Base-by-base conservation (phyloP, 2,113 vertebrate genomes). In the Lipophrys pholis region DNA sequence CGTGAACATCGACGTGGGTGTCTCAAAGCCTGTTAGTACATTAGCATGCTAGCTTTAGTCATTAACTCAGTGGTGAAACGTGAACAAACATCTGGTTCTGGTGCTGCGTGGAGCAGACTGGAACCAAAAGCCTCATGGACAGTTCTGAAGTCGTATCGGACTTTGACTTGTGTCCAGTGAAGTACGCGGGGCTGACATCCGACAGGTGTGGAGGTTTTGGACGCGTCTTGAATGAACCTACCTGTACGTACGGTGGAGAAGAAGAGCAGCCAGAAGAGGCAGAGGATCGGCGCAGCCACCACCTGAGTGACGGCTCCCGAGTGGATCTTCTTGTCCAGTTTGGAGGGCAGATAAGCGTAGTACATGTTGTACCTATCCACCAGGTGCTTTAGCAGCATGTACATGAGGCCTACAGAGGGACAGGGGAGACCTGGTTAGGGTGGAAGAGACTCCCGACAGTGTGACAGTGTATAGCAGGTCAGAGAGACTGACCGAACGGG, bases 321-420 rank as follows among this genome's bases (percentile, higher is more conserved):
- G 90, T 99, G 97, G 91, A 99, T 98, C 92, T 99, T 98, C 93
- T 98, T 98, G 93, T 98, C 97, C 83, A 99, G 94, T 67, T 99
- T 99, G 75, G 97, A 97, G 46, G 97, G 97, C 89, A 99, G 91
- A 92, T 99, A 99, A 67, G 97, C 97, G 6, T 99, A 99, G 93
- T 99, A 99, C 88, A 99, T 94, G 89, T 99, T 99, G 89, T 99
- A 99, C n/a, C 97, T 84, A 91, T 99, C 97, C 91, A 98, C 97
- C 92, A 98, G 92, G 86, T 99, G 97, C 79, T 99, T 99, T 54
- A 98, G 93, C 74, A 98, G 94, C 97, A 99, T 98, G 91, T 99
- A 98, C 97, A 99, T 98, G 81, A 98, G 93, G 41, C 97, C 97
- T 98, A 89, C 40, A 48, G 46, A 21, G 6, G 36, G 51, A 55